Evolutionary conservation across 2,113 vertebrate genomes (phyloP).

Genomic region (Clupea harengus): DNA sequence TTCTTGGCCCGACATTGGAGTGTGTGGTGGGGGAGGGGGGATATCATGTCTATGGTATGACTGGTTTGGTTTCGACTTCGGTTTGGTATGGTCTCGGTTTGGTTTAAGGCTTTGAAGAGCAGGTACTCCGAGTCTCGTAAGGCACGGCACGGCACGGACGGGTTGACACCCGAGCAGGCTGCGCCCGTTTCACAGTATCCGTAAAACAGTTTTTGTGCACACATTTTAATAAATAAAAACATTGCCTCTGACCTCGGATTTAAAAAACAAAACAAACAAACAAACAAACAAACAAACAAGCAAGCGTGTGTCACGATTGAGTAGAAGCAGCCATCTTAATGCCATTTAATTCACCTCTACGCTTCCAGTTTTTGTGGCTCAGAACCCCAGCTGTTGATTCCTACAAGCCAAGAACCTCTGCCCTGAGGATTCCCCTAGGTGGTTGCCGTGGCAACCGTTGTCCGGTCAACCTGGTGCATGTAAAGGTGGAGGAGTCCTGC

Average conservation of each 20-base stretch:
- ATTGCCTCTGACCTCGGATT: background rate
- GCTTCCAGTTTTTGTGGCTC: background rate
- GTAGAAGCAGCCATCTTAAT: background rate
- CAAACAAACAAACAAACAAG: background rate
- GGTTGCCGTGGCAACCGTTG: background rate
- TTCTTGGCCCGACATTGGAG: background rate
- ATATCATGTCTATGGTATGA: background rate
- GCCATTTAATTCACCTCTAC: background rate
- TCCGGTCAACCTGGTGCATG: constrained; percentile 51
- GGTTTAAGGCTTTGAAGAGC: background rate
- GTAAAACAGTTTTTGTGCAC: background rate
- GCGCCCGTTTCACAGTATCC: background rate
- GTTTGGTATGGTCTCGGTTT: background rate
- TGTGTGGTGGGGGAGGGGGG: background rate
- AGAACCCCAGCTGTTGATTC: background rate
- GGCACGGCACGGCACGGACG: background rate
- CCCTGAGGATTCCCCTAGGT: background rate
- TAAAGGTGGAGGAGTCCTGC: constrained; percentile 67
- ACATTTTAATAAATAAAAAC: background rate
- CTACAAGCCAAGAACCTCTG: background rate
- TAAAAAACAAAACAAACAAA: background rate
- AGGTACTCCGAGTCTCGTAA: background rate
- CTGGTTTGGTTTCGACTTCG: background rate
- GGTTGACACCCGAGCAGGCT: background rate
- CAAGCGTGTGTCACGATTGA: background rate